A percentile compares a stretch with the other conserved stretches of the same genome.
phyloP scores from a whole-genome alignment of 2,888 invertebrate genomes.

The Rapana venosa region DNA sequence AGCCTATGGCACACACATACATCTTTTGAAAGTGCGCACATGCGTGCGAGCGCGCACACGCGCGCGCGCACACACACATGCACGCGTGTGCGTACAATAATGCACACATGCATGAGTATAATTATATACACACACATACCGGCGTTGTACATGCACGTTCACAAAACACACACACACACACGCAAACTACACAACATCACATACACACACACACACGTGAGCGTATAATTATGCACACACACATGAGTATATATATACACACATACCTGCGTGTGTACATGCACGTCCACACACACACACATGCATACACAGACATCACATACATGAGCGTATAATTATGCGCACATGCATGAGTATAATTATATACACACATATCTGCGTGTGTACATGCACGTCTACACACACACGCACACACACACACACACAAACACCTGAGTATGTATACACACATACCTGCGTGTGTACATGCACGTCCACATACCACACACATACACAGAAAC shows the following conservation, averaged over 20 bases:
- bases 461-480: no score
- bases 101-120: no score
- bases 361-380: neutral
- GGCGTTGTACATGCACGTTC: no score
- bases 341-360: neutral
- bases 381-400: neutral
- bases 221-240: neutral
- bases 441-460: no score
- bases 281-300: neutral
- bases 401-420: neutral
- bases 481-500: neutral
- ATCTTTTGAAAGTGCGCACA: no score
- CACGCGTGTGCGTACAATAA: no score
- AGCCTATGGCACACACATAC: no score
- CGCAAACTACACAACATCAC: neutral
- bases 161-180: conserved; percentile 18
- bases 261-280: neutral
- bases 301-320: neutral
- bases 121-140: neutral
- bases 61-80: no score
- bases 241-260: neutral
- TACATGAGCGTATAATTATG: neutral
- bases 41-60: no score
- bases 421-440: neutral
- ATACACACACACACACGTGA: no score